Evolutionary conservation across 2,113 vertebrate species (phyloP).

Genomic region (Megaceryle maxima): DNA sequence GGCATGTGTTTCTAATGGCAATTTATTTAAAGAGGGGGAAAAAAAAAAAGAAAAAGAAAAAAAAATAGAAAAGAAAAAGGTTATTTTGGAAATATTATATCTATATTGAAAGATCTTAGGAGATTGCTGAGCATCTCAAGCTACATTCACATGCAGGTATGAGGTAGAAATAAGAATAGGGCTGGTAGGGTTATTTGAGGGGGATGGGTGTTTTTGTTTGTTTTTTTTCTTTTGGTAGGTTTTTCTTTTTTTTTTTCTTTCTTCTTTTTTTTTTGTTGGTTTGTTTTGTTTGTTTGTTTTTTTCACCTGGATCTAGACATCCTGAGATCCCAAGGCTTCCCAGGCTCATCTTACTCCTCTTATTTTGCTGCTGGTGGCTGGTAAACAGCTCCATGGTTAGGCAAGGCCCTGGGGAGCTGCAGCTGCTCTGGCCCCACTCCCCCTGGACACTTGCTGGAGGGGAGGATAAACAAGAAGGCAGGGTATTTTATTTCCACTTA

Average conservation of each 20-base stretch:
- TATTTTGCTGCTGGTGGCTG: slow-evolving; percentile 65
- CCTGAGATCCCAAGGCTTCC: not conserved
- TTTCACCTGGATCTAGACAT: not conserved
- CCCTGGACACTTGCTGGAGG: slow-evolving; percentile 42
- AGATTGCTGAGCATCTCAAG: not conserved
- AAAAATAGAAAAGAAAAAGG: not conserved
- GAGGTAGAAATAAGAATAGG: not conserved
- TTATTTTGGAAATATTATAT: not conserved
- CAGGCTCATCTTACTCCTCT: not conserved
- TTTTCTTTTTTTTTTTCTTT: not conserved
- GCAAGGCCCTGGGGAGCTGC: slow-evolving; percentile 67
- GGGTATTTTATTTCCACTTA: slow-evolving; percentile 38
- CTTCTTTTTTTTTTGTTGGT: too few relatives aligned
- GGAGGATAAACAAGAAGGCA: slow-evolving; percentile 72
- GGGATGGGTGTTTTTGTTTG: too few relatives aligned
- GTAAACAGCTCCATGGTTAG: slow-evolving; percentile 73
- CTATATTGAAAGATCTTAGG: not conserved
- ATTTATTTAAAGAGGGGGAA: not conserved
- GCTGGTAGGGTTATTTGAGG: fast-evolving
- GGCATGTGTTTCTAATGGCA: not conserved
- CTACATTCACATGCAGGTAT: not conserved
- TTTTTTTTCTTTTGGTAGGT: not conserved
- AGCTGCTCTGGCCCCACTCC: slow-evolving; percentile 68
- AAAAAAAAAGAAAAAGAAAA: too few relatives aligned
- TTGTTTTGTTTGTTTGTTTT: not conserved